phyloP scores from a whole-genome alignment of 2,797 vertebrate species.

The Acomys russatus region DNA sequence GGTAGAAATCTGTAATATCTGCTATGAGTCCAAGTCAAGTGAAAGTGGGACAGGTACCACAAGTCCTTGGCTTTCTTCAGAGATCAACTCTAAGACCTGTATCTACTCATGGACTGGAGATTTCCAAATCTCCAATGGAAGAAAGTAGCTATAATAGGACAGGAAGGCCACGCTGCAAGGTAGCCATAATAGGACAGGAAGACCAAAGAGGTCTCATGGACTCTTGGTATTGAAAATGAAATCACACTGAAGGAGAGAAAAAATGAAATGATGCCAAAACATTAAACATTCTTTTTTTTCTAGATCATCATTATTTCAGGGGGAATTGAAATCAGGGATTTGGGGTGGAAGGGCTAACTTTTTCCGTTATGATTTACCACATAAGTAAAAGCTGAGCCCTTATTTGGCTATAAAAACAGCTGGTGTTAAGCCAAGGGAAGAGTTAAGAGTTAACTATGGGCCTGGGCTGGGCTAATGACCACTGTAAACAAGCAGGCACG shows the following conservation, averaged over 20 bases:
- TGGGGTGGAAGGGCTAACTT: background rate
- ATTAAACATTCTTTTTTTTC: background rate
- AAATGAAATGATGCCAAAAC: background rate
- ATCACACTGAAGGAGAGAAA: background rate
- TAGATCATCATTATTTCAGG: background rate
- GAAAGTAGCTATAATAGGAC: background rate
- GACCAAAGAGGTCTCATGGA: background rate
- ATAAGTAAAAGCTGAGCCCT: background rate
- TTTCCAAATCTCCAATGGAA: background rate
- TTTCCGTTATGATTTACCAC: background rate
- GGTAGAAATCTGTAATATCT: background rate
- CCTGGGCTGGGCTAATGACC: background rate
- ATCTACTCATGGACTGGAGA: background rate
- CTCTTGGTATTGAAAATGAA: background rate
- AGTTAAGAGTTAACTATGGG: background rate
- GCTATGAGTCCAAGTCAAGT: conserved; percentile 7
- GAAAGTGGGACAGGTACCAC: background rate
- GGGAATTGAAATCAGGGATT: background rate
- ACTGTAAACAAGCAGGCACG: background rate
- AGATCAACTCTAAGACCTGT: background rate
- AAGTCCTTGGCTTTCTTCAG: background rate
- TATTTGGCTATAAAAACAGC: background rate
- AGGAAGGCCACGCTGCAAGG: no score
- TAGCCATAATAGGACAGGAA: background rate
- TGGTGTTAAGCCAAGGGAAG: background rate